Evolutionary conservation across 2,113 vertebrate species (phyloP), one percentile per base, ranked within the genome.

Genomic region (Gulo gulo): DNA sequence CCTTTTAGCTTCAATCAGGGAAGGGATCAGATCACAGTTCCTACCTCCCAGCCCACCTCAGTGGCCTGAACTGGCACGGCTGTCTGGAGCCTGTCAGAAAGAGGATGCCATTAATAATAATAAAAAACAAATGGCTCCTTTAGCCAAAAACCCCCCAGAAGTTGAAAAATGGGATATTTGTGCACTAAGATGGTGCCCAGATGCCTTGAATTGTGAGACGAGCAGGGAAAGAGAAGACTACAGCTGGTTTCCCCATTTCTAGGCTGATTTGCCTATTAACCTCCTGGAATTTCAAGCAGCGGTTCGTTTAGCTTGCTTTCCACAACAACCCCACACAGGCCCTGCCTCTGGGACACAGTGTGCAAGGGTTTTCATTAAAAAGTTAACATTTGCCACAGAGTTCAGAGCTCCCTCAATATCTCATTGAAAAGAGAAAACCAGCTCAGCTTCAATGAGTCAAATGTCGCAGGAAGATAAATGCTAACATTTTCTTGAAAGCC

Each of bases 41-140:
- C 65, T n/a, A 45, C 55, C 50, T 85, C 65, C 69, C 81, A 76
- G 81, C 36, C 85, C 67, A 93, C 90, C 73, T 93, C 36, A 0
- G 79, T 91, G 96, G 96, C 95, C 88, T 95, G 85, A 65, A 78
- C 63, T 7, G 29, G 84, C 50, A n/a, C 91, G 85, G 52, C 88
- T 96, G 96, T 93, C 97, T 97, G 92, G 97, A 96, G 83, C 91
- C 93, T 97, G 94, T 97, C 97, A 96, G 29, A 85, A 92, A 91
- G 83, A 96, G 94, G 95, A 97, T 74, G 94, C 91, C 94, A 92
- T 97, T 97, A 97, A 96, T 97, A 97, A 98, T 97, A 97, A 98
- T 87, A 97, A 93, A 94, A 97, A 97, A 80, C 96, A 97, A 98
- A 98, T 83, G 96, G 57, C 63, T 94, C 91, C 78, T 93, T 97